Base-by-base conservation (phyloP, 1,140 invertebrate genomes). In the Saccostrea glomerata region DNA sequence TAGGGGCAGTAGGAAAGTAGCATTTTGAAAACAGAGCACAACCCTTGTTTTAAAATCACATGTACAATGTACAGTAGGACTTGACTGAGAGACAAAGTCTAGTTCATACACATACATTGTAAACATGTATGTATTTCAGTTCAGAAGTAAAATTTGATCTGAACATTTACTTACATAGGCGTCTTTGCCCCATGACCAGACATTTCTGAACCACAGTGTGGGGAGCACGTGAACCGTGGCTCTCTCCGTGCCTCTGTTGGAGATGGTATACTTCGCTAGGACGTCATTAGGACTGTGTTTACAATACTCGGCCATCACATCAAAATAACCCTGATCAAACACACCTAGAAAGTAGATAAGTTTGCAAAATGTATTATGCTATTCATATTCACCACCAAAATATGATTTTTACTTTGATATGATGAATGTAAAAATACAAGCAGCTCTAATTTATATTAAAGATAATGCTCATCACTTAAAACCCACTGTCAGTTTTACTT, bases 291-390 rank as follows among this genome's bases (percentile, higher is more conserved):
- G 94, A 2, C 89, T 90, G 11, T 63, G 87, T 88, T 95, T 95
- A 77, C 94, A 94, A 87, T 95, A 95, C 82, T 95, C 95, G 11
- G 93, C 94, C 47, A 70, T 84, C n/a, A 95, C 93, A 89, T 95
- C 95, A 94, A 95, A 95, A 88, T 95, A 95, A 13, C 90, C 92
- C 7, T 94, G 87, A 60, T 94, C 91, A 90, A 95, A 94, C 9
- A 95, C 89, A 70, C 94, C 94, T 95, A 88, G 36, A 30, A 55
- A 63, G 87, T 36, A 36, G 30, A 47, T 47, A 47, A 7, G 47
- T 47, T 47, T 47, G 47, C 47, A 47, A 47, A 47, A 7, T 47
- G 47, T 47, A 9, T 47, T 47, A 47, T 9, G 9, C 47, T 9
- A 47, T 47, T 47, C 47, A 47, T 47, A 6, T 47, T 47, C 47